Evolutionary conservation across 2,888 invertebrate genomes (phyloP).

Genomic region (Cacoxenus indagator): DNA sequence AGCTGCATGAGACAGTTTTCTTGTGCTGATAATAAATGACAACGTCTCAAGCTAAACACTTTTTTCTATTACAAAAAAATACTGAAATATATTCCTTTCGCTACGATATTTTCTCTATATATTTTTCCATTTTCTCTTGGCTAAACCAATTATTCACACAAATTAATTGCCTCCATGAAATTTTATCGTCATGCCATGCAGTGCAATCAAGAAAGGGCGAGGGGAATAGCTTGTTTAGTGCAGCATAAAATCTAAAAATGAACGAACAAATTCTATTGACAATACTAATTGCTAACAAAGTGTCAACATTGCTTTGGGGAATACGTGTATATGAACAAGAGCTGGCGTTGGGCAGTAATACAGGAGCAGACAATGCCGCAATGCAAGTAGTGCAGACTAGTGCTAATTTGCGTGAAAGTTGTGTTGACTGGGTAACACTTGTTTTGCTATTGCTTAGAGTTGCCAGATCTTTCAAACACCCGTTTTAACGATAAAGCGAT

Average conservation of each 20-base stretch:
- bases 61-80: not conserved
- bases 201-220: not conserved
- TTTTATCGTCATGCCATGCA: not conserved
- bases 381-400: too few relatives aligned
- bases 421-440: too few relatives aligned
- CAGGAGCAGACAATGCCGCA: too few relatives aligned
- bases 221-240: not conserved
- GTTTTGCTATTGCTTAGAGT: too few relatives aligned
- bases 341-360: too few relatives aligned
- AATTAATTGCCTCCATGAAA: slow-evolving; percentile 13
- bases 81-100: not conserved
- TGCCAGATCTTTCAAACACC: too few relatives aligned
- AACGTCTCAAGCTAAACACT: not conserved
- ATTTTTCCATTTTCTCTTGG: not conserved
- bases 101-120: not conserved
- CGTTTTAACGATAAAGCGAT: too few relatives aligned
- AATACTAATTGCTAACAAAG: slow-evolving; percentile 58
- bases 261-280: slow-evolving; percentile 29
- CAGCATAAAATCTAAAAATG: not conserved
- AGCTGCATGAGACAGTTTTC: slow-evolving; percentile 16
- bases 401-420: too few relatives aligned
- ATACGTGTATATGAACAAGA: too few relatives aligned
- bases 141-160: slow-evolving; percentile 1
- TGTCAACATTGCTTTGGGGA: too few relatives aligned
- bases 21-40: slow-evolving; percentile 19